phyloP scores from a whole-genome alignment of 2,888 invertebrate species.

The Antheraea yamamai region DNA sequence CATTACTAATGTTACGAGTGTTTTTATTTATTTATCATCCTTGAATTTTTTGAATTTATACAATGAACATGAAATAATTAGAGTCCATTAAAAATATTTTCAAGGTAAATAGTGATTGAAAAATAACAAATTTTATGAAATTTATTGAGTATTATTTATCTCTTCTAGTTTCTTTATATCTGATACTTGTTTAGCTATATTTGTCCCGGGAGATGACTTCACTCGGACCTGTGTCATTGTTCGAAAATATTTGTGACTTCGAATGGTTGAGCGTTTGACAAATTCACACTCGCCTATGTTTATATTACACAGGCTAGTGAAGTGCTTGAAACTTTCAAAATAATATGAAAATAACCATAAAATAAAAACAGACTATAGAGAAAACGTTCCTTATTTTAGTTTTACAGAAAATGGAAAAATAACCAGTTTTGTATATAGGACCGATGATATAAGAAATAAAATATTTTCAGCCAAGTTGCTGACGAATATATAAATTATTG shows the following conservation, averaged over 20 bases:
- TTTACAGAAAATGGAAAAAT: too few relatives aligned
- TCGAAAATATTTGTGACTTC: conserved; percentile 66
- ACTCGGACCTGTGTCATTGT: conserved; percentile 69
- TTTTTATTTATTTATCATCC: too few relatives aligned
- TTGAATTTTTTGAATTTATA: too few relatives aligned
- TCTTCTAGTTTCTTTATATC: conserved; percentile 51
- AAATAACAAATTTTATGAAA: neutral
- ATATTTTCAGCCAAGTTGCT: neutral
- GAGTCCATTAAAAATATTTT: too few relatives aligned
- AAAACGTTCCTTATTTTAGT: too few relatives aligned
- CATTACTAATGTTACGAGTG: too few relatives aligned
- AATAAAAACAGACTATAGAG: neutral
- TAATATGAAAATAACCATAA: neutral
- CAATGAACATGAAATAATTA: too few relatives aligned
- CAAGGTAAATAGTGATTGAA: neutral
- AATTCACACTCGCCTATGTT: conserved; percentile 33
- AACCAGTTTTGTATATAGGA: neutral
- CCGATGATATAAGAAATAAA: neutral
- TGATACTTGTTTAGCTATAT: conserved; percentile 57
- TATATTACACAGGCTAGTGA: conserved; percentile 37
- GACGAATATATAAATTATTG: neutral
- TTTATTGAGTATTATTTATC: neutral
- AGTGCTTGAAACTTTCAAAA: conserved; percentile 27
- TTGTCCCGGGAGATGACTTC: conserved; percentile 75
- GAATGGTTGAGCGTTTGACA: conserved; percentile 46